phyloP scores from a whole-genome alignment of 2,797 vertebrate genomes.

The Acanthurus lineatus region DNA sequence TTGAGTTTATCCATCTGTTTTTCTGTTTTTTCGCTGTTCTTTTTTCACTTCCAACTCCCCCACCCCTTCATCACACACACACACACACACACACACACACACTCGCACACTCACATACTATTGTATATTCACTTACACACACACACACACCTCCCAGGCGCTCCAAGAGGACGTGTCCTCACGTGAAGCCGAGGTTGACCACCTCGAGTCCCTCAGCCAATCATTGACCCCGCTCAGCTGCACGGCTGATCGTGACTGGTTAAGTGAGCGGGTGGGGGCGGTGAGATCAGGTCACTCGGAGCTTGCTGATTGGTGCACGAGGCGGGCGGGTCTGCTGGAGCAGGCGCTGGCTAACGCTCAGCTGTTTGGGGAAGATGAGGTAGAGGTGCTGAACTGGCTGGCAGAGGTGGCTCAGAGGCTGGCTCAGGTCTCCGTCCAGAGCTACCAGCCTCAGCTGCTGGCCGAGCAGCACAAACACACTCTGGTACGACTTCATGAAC shows the following conservation, averaged over 20 bases:
- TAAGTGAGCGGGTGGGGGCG: constrained; percentile 89
- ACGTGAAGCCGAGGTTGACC: constrained; percentile 86
- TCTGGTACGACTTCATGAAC: constrained; percentile 85
- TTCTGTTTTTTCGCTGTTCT: constrained; percentile 65
- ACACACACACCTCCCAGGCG: constrained; percentile 86
- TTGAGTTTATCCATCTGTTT: constrained; percentile 78
- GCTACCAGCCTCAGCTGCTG: constrained; percentile 92
- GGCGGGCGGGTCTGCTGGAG: constrained; percentile 91
- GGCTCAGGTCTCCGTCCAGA: constrained; percentile 91
- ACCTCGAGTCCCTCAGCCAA: constrained; percentile 89
- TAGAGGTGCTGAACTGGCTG: constrained; percentile 99
- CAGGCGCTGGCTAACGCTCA: constrained; percentile 95
- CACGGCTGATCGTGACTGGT: constrained; percentile 86
- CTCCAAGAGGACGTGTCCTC: constrained; percentile 91
- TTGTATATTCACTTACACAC: constrained; percentile 37
- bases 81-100: constrained; percentile 42
- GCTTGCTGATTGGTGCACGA: constrained; percentile 87
- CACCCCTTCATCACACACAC: constrained; percentile 11
- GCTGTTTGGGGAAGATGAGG: constrained; percentile 98
- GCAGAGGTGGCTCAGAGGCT: constrained; percentile 97
- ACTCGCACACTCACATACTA: constrained; percentile 22
- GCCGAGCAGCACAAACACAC: constrained; percentile 92
- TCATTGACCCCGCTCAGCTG: constrained; percentile 91
- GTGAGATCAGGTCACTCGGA: constrained; percentile 89
- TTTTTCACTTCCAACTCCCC: constrained; percentile 31